Percentiles rank a stretch among this genome's conserved stretches.
These are phyloP conservation scores for Silurus asotus DNA, from an alignment of 2,113 vertebrate genomes.

Conservation along the genomic window DNA sequence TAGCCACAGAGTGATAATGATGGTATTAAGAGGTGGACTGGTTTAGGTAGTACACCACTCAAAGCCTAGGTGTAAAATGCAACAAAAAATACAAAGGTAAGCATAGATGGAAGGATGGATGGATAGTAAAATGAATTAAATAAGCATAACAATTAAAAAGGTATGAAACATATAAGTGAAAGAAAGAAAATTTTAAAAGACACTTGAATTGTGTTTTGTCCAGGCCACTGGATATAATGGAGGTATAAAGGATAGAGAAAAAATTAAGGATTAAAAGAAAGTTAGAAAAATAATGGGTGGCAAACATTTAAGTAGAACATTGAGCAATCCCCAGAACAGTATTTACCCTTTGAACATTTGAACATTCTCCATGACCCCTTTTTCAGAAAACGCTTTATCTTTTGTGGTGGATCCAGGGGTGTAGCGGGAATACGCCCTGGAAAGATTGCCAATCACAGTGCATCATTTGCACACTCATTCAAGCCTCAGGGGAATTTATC, in stretches of 20 bases:
- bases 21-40: too few relatives aligned
- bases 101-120: background rate
- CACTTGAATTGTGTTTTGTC: background rate
- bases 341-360: background rate
- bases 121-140: background rate
- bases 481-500: background rate
- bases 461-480: background rate
- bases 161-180: background rate
- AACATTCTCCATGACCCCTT: background rate
- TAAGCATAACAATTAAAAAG: background rate
- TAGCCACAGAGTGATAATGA: too few relatives aligned
- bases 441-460: background rate
- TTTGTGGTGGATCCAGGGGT: background rate
- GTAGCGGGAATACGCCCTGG: background rate
- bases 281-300: background rate
- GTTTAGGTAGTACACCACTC: too few relatives aligned
- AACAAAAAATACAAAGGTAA: background rate
- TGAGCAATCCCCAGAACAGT: background rate
- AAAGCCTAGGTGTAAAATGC: too few relatives aligned
- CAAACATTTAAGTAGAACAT: background rate
- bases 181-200: background rate
- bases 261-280: background rate
- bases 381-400: background rate
- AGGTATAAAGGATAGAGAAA: background rate
- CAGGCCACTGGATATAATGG: background rate